Evolutionary conservation across 1,140 invertebrate genomes (phyloP).

Genomic region (Calycopis cecrops): DNA sequence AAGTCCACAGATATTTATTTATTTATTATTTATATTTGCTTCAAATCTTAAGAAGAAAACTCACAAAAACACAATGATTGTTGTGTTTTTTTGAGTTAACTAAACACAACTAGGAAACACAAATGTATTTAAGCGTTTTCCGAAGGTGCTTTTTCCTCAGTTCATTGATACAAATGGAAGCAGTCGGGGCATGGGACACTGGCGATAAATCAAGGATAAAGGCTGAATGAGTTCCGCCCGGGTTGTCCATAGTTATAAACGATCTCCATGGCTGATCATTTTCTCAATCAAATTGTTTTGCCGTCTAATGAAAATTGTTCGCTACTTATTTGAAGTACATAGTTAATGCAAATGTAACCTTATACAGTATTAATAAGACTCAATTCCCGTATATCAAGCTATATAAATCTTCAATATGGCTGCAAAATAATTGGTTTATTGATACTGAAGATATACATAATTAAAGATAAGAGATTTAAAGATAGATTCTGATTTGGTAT

Average conservation of each 20-base stretch:
- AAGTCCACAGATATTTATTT: no score
- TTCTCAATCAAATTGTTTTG: slow-evolving; percentile 38
- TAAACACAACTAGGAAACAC: background rate
- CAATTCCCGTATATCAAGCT: background rate
- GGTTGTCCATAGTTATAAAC: slow-evolving; percentile 37
- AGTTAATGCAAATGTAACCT: slow-evolving; percentile 10
- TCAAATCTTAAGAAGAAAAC: no score
- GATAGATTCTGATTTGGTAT: slow-evolving; percentile 2
- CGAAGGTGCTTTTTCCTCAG: slow-evolving; percentile 34
- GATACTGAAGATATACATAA: slow-evolving; percentile 8
- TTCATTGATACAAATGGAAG: slow-evolving; percentile 62
- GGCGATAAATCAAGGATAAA: slow-evolving; percentile 49
- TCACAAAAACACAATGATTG: background rate
- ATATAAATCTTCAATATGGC: slow-evolving; percentile 3
- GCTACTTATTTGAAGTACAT: background rate
- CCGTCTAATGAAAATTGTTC: slow-evolving; percentile 17
- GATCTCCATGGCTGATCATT: slow-evolving; percentile 33
- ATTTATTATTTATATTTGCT: no score
- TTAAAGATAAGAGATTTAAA: slow-evolving; percentile 8
- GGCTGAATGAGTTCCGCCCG: slow-evolving; percentile 35
- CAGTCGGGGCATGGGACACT: slow-evolving; percentile 41
- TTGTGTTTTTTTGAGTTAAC: no score
- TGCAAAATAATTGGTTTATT: slow-evolving; percentile 10
- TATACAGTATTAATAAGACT: background rate
- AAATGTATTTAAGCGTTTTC: slow-evolving; percentile 7